A percentile compares a stretch with the other conserved stretches of the same genome.
These are phyloP conservation scores for Cordilura impudica DNA, from an alignment of 2,888 invertebrate genomes.

Conservation along the genomic window DNA sequence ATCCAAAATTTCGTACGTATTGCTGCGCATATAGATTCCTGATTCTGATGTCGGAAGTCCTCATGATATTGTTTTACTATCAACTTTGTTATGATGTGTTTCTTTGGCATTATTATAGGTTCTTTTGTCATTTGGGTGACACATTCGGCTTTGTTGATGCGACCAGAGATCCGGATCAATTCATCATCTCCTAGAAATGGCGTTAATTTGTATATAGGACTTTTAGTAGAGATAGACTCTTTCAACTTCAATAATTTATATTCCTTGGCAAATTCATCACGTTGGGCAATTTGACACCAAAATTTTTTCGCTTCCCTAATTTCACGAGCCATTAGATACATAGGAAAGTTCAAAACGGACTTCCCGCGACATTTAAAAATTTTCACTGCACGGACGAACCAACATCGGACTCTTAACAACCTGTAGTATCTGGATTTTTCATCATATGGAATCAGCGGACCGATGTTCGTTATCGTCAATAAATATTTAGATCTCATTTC, in stretches of 20 bases:
- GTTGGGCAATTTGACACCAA: constrained; percentile 11
- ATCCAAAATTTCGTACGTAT: too few relatives aligned
- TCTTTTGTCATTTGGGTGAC: not conserved
- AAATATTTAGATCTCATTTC: constrained; percentile 17
- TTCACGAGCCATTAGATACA: too few relatives aligned
- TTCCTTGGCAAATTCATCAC: not conserved
- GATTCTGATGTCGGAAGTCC: too few relatives aligned
- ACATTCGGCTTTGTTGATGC: not conserved
- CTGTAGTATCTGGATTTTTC: not conserved
- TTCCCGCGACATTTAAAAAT: not conserved
- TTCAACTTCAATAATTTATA: not conserved
- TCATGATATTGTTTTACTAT: not conserved
- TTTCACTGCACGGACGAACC: not conserved
- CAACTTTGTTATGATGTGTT: not conserved
- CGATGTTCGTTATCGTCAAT: not conserved
- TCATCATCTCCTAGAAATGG: constrained; percentile 9
- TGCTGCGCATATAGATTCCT: too few relatives aligned
- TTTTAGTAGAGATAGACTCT: constrained; percentile 1
- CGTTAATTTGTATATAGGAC: constrained; percentile 6
- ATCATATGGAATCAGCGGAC: not conserved
- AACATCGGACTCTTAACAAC: not conserved
- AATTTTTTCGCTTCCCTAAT: not conserved
- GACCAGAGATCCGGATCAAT: constrained; percentile 4
- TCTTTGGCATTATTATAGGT: constrained; percentile 23
- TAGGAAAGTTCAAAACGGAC: too few relatives aligned